Conservation (phyloP, 2,797 vertebrate species). For the Myotis myotis region DNA sequence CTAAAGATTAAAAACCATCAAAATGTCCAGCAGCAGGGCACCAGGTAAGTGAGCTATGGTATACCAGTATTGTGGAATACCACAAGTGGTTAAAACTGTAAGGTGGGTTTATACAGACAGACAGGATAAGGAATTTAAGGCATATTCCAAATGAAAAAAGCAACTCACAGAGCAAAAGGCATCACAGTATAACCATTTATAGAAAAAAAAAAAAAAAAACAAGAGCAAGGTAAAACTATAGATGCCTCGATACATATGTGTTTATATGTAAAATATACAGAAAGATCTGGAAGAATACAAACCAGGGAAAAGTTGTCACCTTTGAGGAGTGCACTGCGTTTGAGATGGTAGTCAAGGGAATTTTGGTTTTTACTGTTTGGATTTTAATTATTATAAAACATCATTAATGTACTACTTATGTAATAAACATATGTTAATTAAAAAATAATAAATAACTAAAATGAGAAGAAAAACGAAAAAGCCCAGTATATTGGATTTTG, state of each 20-base stretch:
- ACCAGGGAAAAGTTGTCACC: background rate
- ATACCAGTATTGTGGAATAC: background rate
- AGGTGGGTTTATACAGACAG: background rate
- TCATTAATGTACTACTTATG: background rate
- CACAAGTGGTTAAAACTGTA: background rate
- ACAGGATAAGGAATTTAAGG: background rate
- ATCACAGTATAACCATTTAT: background rate
- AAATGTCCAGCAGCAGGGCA: background rate
- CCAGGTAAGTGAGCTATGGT: background rate
- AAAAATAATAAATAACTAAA: background rate
- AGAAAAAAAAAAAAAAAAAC: background rate
- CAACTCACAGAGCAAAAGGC: background rate
- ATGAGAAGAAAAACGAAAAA: background rate
- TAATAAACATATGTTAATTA: background rate
- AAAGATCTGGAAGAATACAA: background rate
- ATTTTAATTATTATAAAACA: constrained; percentile 11
- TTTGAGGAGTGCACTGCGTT: background rate
- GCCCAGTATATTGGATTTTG: background rate
- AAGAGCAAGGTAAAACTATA: background rate
- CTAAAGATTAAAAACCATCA: background rate
- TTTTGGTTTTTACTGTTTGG: background rate
- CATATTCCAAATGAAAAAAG: background rate
- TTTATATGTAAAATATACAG: background rate
- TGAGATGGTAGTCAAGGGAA: background rate
- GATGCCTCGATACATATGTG: background rate